phyloP scores from a whole-genome alignment of 2,888 invertebrate species.

The Epinotia demarniana region DNA sequence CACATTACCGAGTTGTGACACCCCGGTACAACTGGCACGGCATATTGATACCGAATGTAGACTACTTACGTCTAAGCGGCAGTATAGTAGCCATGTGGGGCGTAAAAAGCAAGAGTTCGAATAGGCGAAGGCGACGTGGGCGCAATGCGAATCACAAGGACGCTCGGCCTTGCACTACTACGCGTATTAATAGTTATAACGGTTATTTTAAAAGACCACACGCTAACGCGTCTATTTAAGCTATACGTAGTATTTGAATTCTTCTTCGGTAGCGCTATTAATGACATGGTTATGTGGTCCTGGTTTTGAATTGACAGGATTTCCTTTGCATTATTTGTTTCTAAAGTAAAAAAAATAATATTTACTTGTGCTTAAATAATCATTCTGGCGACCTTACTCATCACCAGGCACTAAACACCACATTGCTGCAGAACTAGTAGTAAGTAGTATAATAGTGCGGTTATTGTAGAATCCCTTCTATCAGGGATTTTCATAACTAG shows the following conservation, averaged over 20 bases:
- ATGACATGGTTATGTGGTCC: not conserved
- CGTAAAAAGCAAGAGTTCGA: constrained; percentile 39
- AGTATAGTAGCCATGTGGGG: constrained; percentile 20
- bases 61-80: constrained; percentile 25
- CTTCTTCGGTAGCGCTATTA: not conserved
- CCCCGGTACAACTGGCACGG: not conserved
- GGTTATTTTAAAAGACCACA: constrained; percentile 23
- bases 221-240: constrained; percentile 1
- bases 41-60: constrained; percentile 30
- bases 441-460: no score
- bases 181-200: constrained; percentile 25
- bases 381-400: not conserved
- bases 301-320: not conserved
- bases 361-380: not conserved
- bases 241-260: constrained; percentile 2
- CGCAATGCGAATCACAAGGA: constrained; percentile 37
- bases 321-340: not conserved
- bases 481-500: no score
- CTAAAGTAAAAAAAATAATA: not conserved
- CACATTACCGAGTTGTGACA: constrained; percentile 16
- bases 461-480: no score
- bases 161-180: constrained; percentile 24
- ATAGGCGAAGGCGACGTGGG: constrained; percentile 27
- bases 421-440: no score
- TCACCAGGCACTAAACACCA: not conserved